Conservation (phyloP, 2,113 vertebrate genomes). For the Lontra canadensis region DNA sequence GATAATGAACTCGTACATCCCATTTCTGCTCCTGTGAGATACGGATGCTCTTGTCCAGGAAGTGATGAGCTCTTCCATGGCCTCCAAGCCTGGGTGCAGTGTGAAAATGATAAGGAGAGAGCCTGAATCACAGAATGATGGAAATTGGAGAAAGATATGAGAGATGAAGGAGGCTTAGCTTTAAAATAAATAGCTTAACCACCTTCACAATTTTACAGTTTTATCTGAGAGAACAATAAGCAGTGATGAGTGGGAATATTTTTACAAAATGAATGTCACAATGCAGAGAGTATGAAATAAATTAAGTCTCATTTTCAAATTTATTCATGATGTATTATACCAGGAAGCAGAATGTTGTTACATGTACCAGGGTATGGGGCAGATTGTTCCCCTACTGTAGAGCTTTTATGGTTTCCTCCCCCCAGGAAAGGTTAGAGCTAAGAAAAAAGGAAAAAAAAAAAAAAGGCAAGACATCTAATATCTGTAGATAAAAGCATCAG, state of each 20-base stretch:
- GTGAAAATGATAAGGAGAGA: slow-evolving; percentile 40
- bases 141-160: slow-evolving; percentile 15
- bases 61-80: slow-evolving; percentile 1
- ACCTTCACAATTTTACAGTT: slow-evolving; percentile 13
- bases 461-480: neutral
- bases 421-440: neutral
- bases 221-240: slow-evolving; percentile 41
- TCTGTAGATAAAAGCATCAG: neutral
- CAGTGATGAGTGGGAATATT: slow-evolving; percentile 6
- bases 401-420: neutral
- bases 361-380: neutral
- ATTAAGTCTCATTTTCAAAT: slow-evolving; percentile 48
- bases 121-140: neutral
- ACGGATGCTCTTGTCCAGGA: neutral
- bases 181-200: slow-evolving; percentile 41
- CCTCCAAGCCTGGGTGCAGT: neutral
- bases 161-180: neutral
- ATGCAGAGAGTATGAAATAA: neutral
- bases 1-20: slow-evolving; percentile 9
- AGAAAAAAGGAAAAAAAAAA: neutral
- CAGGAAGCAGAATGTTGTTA: neutral
- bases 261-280: slow-evolving; percentile 9
- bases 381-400: neutral
- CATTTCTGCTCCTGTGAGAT: slow-evolving; percentile 38
- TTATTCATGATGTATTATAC: neutral